Evolutionary conservation across 2,888 invertebrate species (phyloP).

Genomic region (Craniophora ligustri): DNA sequence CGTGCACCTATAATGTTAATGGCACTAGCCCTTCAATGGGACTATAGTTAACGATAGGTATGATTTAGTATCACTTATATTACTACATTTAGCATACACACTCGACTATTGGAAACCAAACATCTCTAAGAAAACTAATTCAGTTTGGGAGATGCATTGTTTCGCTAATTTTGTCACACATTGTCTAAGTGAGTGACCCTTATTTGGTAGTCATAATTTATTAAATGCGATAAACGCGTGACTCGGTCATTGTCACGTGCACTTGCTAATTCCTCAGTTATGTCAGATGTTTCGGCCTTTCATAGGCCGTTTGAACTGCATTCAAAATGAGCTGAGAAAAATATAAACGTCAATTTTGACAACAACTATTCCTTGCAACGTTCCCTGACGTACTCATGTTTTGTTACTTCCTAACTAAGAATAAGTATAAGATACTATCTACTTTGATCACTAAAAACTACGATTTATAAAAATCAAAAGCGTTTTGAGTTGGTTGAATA

Average conservation of each 20-base stretch:
- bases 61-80: neutral
- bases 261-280: constrained; percentile 4
- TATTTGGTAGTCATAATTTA: constrained; percentile 2
- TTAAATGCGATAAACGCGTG: constrained; percentile 8
- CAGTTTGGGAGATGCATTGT: neutral
- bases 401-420: no score
- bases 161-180: constrained; percentile 12
- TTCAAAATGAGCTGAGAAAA: no score
- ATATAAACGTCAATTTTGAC: no score
- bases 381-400: no score
- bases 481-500: no score
- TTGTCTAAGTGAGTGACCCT: constrained; percentile 17
- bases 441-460: no score
- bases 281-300: neutral
- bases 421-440: no score
- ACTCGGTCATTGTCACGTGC: constrained; percentile 29
- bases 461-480: no score
- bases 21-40: constrained; percentile 16
- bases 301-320: neutral
- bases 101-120: neutral
- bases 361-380: no score
- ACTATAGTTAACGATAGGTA: neutral
- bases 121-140: neutral
- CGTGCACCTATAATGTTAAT: neutral
- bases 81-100: constrained; percentile 1